Conservation (phyloP, 2,888 invertebrate species). For the Parnassius orleans region DNA sequence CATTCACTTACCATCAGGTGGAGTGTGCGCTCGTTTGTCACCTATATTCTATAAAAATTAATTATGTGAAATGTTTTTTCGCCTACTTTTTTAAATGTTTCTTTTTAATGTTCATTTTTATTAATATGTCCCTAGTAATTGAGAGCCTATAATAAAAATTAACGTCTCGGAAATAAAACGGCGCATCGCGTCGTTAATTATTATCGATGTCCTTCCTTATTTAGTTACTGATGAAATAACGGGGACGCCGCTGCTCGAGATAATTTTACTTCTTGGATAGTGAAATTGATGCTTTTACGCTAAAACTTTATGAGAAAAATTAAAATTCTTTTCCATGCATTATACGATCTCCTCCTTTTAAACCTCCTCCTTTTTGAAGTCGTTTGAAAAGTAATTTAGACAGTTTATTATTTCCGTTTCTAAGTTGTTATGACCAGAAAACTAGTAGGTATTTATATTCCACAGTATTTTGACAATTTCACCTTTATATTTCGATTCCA, state of each 20-base stretch:
- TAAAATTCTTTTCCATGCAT: too few relatives aligned
- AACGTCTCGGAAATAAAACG: slow-evolving; percentile 62
- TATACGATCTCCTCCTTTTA: too few relatives aligned
- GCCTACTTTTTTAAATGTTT: slow-evolving; percentile 6
- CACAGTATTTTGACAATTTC: slow-evolving; percentile 4
- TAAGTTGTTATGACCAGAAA: slow-evolving; percentile 61
- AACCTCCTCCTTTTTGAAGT: too few relatives aligned
- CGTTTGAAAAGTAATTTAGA: slow-evolving; percentile 42
- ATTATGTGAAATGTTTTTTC: too few relatives aligned
- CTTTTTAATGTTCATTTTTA: slow-evolving; percentile 35
- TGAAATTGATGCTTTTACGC: too few relatives aligned
- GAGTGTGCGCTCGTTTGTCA: too few relatives aligned
- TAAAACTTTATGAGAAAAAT: too few relatives aligned
- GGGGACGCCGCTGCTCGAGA: slow-evolving; percentile 24
- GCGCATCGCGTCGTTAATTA: slow-evolving; percentile 55
- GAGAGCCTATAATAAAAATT: slow-evolving; percentile 54
- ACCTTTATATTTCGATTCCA: neutral
- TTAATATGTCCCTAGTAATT: slow-evolving; percentile 27
- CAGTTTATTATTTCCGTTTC: slow-evolving; percentile 65
- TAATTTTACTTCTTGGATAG: too few relatives aligned
- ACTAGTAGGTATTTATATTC: slow-evolving; percentile 23
- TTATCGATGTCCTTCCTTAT: slow-evolving; percentile 51
- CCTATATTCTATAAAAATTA: too few relatives aligned
- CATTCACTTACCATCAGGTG: too few relatives aligned
- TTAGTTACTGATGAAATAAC: slow-evolving; percentile 43